Percentiles rank a stretch among this genome's conserved stretches.
These are phyloP conservation scores for Plotosus lineatus DNA, from an alignment of 2,113 vertebrate species.

Conservation along the genomic window DNA sequence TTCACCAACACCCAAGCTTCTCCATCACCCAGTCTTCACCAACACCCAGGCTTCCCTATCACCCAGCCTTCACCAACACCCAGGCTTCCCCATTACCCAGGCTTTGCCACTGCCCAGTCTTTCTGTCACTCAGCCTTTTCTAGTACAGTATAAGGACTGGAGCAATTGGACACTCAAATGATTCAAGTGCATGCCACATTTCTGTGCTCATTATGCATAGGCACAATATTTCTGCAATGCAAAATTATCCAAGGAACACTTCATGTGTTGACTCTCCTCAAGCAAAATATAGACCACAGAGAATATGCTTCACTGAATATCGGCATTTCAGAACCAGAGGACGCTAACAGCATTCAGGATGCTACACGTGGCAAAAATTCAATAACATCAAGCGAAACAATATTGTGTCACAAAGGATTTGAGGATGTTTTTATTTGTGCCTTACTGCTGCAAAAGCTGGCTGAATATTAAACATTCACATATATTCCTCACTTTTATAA, in stretches of 20 bases:
- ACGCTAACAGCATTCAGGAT: conserved; percentile 21
- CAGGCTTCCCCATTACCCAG: too few species aligned
- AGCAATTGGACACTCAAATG: neutral
- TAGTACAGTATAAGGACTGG: too few species aligned
- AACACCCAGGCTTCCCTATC: too few species aligned
- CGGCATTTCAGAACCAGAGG: conserved; percentile 22
- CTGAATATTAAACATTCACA: neutral
- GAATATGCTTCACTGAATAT: conserved; percentile 17
- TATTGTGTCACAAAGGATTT: neutral
- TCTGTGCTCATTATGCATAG: neutral
- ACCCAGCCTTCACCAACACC: too few species aligned
- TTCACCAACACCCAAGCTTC: too few species aligned
- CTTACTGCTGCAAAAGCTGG: neutral
- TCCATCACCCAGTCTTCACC: too few species aligned
- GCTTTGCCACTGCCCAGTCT: too few species aligned
- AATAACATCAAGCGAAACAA: conserved; percentile 21
- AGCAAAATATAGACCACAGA: conserved; percentile 2
- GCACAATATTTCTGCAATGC: conserved; percentile 1
- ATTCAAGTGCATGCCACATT: neutral
- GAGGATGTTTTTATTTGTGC: neutral
- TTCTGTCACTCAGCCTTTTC: too few species aligned
- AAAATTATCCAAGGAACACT: conserved; percentile 14
- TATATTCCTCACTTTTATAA: neutral
- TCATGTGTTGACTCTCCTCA: conserved; percentile 3
- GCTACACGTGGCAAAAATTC: conserved; percentile 8